Base-by-base conservation (phyloP, 2,888 invertebrate genomes). In the Diachrysia chrysitis region DNA sequence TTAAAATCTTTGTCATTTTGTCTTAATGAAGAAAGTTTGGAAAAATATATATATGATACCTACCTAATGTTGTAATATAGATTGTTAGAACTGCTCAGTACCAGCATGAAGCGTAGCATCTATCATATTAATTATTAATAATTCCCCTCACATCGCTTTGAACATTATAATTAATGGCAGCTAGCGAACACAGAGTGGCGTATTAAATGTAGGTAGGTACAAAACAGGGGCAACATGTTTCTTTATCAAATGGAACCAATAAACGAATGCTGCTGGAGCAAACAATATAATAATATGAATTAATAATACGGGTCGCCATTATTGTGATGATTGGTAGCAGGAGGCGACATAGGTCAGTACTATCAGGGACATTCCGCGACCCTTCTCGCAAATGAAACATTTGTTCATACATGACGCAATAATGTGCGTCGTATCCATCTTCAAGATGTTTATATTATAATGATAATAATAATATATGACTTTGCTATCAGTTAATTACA, bases 271-370 rank as follows among this genome's bases (percentile, higher is more conserved):
- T 16, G 16, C 21, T 16, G 16, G 19, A 66, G 29, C 63, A 71
- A 67, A 69, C 59, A 73, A 62, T 64, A 65, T 48, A 72, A 55
- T 69, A 73, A 70, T 64, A 62, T 72, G 53, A 59, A 63, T 23
- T 32, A 59, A 32, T 67, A 65, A 71, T 56, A 63, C 76, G 64
- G 63, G 67, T 76, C 76, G 74, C 58, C 55, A 64, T 62, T 67
- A 78, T 82, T 78, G 71, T 76, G 81, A 73, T 79, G 65, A 83
- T 80, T 81, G 67, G 57, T 62, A 61, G 63, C 63, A 58, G 64
- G 67, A 56, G 72, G 78, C 80, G 83, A 78, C 81, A 83, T 71
- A 83, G 90, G 89, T 90, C 90, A 90, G 61, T 76, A 79, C 81
- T 84, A 89, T 88, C 88, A 84, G 85, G 81, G 83, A 77, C 68